Conservation (phyloP, 2,113 vertebrate genomes). For the Macroglossus sobrinus region DNA sequence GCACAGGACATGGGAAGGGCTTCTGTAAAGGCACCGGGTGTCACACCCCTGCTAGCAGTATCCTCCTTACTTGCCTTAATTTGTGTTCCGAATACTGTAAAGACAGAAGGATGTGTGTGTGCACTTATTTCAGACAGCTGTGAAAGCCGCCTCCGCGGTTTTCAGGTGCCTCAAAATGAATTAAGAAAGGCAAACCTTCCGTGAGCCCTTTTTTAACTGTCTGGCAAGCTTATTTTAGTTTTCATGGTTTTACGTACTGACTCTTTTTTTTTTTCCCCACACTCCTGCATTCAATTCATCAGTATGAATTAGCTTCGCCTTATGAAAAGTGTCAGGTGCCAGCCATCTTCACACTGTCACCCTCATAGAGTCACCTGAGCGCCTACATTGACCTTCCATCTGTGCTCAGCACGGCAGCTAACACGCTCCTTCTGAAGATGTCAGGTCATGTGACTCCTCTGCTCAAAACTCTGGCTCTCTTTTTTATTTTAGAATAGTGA, state of each 20-base stretch:
- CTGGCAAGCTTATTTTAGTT: not conserved
- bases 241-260: not conserved
- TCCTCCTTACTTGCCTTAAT: not conserved
- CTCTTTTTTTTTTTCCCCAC: fast-evolving
- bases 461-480: not conserved
- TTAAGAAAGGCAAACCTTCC: not conserved
- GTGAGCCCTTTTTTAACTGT: not conserved
- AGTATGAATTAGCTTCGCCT: not conserved
- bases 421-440: not conserved
- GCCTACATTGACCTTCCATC: not conserved
- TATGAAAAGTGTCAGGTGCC: not conserved
- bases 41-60: not conserved
- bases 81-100: not conserved
- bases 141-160: not conserved
- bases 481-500: not conserved
- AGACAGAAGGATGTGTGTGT: not conserved
- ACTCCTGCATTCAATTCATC: not conserved
- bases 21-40: not conserved
- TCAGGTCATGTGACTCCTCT: not conserved
- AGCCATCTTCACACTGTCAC: not conserved
- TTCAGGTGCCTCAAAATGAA: not conserved
- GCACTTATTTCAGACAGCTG: not conserved
- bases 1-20: too few relatives aligned
- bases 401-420: not conserved
- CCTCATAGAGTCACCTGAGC: not conserved